Base-by-base conservation (phyloP, 2,888 invertebrate species). In the Scaptomyza reducta region DNA sequence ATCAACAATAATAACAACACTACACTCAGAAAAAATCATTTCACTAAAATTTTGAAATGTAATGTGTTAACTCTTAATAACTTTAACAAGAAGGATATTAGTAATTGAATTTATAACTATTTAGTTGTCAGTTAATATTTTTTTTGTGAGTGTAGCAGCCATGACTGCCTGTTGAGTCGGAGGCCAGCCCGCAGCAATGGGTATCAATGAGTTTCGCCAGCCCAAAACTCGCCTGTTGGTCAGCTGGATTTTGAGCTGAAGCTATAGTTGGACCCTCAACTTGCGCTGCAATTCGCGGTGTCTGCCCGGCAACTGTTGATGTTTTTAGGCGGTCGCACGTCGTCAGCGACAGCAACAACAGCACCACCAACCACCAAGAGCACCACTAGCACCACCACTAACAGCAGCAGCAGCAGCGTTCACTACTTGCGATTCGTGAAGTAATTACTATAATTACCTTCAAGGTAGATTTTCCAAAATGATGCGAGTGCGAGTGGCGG, bases 381-480 rank as follows among this genome's bases (percentile, higher is more conserved):
- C 59, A 59, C 22, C 56, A 46, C 27, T 60, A 50, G 54, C 77
- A 51, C 42, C 61, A 59, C 51, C 79, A 64, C 49, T 65, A 62
- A 59, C 78, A 50, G 56, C 68, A 56, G 51, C 63, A 54, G 70
- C 70, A 70, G 77, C 87, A 71, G 69, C 81, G 88, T 57, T 86
- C 82, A 88, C 84, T 85, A 85, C 84, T 87, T 90, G 90, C 90
- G 87, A 90, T 90, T 90, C 90, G 90, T 90, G 89, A 89, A 90
- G 90, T 90, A 90, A 90, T 90, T 90, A 90, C 90, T 90, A 89
- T 90, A 90, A 90, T 90, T 90, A 90, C 90, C 90, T 90, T 83
- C 75, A 82, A 90, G 90, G 90, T 90, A 90, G 90, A 90, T 90
- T 90, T 90, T 89, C 89, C 89, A 89, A 90, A 90, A 90, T 80